Base-by-base conservation (phyloP, 2,797 vertebrate genomes). In the Liparis tanakae region DNA sequence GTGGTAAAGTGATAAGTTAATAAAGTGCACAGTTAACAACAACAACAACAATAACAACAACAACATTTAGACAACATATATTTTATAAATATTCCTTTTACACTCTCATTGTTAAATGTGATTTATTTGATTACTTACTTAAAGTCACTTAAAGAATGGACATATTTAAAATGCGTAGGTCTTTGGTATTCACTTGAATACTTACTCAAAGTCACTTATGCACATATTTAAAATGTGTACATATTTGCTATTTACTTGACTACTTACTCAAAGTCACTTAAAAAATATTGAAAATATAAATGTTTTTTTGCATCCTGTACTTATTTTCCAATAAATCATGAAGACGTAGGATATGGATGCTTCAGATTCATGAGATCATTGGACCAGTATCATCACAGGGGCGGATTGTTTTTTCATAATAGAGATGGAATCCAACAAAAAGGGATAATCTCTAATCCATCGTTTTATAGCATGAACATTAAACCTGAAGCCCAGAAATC, bases 371-470 rank as follows among this genome's bases (percentile, higher is more conserved):
- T 20, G 46, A 22, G 30, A 51, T 56, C 18, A 43, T 41, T 39
- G 20, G 7, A 48, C 5, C 18, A 48, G 25, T 37, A 7, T 41
- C 17, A 20, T 61, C 6, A 44, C 10, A 10, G 7, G 18, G 7
- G 33, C 46, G 67, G 37, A 43, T 81, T 64, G 60, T 72, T 14
- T 57, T 67, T 73, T 73, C 61, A 33, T 17, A 30, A 5, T 3
- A 30, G 36, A 6, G 37, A 59, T 1, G 63, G n/a, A n/a, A 74
- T 41, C 22, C 22, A 60, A 22, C 43, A 17, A 2, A 15, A 50
- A 20, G 36, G 22, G 67, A 74, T 56, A 60, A 81, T 83, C 68
- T 20, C 72, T 56, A 60, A 81, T 83, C 68, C 25, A 68, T 70
- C 61, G 72, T 54, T 69, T 63, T 46, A 57, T 18, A 12, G 33